A percentile compares a stretch with the other conserved stretches of the same genome.
Conservation (phyloP, 2,888 invertebrate species). For the Syrphus vitripennis region DNA sequence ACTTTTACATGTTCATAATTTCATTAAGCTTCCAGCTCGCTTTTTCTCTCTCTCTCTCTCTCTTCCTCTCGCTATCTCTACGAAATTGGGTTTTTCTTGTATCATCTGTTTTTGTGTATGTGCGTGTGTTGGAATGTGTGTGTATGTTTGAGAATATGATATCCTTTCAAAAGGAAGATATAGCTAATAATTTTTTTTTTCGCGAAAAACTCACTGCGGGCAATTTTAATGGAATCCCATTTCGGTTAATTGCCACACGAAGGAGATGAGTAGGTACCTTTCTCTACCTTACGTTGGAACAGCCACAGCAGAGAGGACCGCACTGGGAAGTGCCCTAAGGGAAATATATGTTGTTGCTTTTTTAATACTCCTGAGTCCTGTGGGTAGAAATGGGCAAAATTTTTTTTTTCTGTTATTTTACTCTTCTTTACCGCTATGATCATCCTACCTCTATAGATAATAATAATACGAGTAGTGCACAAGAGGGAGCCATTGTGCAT, state of each 20-base stretch:
- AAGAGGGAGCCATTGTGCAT: conserved; percentile 38
- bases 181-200: conserved; percentile 5
- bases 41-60: neutral
- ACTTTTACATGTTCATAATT: conserved; percentile 71
- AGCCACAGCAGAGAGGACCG: neutral
- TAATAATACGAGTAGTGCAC: neutral
- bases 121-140: neutral
- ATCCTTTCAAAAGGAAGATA: conserved; percentile 20
- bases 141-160: neutral
- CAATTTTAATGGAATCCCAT: conserved; percentile 71
- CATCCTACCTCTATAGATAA: neutral
- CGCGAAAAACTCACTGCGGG: conserved; percentile 61
- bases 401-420: conserved; percentile 12
- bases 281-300: neutral
- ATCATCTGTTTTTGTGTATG: neutral
- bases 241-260: conserved; percentile 67
- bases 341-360: conserved; percentile 50
- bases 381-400: conserved; percentile 40
- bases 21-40: conserved; percentile 57
- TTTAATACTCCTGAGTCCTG: neutral
- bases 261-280: conserved; percentile 33
- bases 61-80: neutral
- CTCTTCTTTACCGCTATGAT: neutral
- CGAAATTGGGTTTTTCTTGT: conserved; percentile 3
- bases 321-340: conserved; percentile 32